phyloP scores from a whole-genome alignment of 2,888 invertebrate genomes.

The Tetropium fuscum region DNA sequence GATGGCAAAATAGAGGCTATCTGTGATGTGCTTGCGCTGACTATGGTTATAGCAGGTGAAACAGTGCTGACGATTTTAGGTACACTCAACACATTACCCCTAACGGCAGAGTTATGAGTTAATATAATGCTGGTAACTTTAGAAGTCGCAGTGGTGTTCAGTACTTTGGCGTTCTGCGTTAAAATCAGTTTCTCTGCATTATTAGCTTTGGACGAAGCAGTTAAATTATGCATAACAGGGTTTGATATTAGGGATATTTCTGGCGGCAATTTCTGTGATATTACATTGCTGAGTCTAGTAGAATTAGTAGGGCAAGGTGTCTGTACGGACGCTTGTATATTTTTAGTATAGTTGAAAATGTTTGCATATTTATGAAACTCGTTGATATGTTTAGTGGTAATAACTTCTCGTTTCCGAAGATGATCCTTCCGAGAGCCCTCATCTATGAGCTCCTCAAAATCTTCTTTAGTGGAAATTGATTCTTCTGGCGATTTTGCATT shows the following conservation, averaged over 20 bases:
- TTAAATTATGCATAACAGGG: conserved; percentile 47
- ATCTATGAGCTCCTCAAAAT: conserved; percentile 76
- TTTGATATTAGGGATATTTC: conserved; percentile 54
- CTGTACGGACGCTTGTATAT: conserved; percentile 40
- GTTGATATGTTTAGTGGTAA: conserved; percentile 57
- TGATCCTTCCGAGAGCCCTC: conserved; percentile 71
- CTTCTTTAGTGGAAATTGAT: conserved; percentile 74
- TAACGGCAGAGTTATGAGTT: conserved; percentile 51
- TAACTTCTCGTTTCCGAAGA: conserved; percentile 57
- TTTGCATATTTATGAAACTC: conserved; percentile 62
- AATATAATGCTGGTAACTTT: conserved; percentile 60
- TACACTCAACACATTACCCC: conserved; percentile 58
- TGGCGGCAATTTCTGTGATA: conserved; percentile 45
- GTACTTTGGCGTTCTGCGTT: conserved; percentile 56
- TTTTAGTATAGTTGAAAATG: conserved; percentile 40
- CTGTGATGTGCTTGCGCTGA: conserved; percentile 62
- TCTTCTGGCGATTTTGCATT: conserved; percentile 73
- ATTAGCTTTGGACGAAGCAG: conserved; percentile 38
- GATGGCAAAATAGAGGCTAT: conserved; percentile 62
- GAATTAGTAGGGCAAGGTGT: conserved; percentile 31
- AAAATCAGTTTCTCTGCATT: conserved; percentile 52
- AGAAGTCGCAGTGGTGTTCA: conserved; percentile 47
- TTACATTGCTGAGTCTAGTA: conserved; percentile 38
- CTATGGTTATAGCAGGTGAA: conserved; percentile 62
- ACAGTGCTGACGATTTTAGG: conserved; percentile 59